Evolutionary conservation across 1,140 invertebrate genomes (phyloP).

Genomic region (Lasioglossum baleicum): DNA sequence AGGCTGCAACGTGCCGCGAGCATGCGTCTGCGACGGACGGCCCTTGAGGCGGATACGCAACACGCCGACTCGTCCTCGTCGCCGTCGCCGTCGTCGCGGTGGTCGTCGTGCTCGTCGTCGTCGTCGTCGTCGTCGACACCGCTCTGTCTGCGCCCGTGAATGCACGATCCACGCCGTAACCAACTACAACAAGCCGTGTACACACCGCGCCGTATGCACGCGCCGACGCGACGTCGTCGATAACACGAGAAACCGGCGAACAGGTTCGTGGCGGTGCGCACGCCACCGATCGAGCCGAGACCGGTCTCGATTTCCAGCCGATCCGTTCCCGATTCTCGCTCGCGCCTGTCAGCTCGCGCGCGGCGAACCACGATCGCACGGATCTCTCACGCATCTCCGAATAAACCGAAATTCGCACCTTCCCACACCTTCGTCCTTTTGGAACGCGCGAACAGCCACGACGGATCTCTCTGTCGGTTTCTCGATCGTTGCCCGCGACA

Average conservation of each 20-base stretch:
- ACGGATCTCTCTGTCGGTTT: background rate
- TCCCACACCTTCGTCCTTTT: too few species aligned
- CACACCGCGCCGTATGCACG: slow-evolving; percentile 1
- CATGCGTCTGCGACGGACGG: slow-evolving; percentile 62
- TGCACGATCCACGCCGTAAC: slow-evolving; percentile 11
- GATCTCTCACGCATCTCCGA: background rate
- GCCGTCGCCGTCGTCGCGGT: slow-evolving; percentile 1
- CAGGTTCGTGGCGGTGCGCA: slow-evolving; percentile 46
- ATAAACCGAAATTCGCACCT: background rate
- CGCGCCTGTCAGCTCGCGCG: background rate
- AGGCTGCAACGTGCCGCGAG: slow-evolving; percentile 64
- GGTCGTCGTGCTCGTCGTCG: background rate
- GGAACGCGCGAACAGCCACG: background rate
- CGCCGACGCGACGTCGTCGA: slow-evolving; percentile 13
- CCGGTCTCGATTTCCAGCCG: slow-evolving; percentile 13
- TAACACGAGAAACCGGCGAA: slow-evolving; percentile 42
- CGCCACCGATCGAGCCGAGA: slow-evolving; percentile 26
- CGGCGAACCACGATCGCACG: background rate
- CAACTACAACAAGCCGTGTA: background rate
- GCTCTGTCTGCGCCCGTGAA: slow-evolving; percentile 17
- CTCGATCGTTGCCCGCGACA: background rate
- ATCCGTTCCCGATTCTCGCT: background rate
- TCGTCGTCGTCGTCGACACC: slow-evolving; percentile 9
- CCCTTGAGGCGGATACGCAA: slow-evolving; percentile 61
- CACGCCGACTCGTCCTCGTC: slow-evolving; percentile 57